Conservation (phyloP, 2,113 vertebrate genomes). For the Thymallus thymallus region DNA sequence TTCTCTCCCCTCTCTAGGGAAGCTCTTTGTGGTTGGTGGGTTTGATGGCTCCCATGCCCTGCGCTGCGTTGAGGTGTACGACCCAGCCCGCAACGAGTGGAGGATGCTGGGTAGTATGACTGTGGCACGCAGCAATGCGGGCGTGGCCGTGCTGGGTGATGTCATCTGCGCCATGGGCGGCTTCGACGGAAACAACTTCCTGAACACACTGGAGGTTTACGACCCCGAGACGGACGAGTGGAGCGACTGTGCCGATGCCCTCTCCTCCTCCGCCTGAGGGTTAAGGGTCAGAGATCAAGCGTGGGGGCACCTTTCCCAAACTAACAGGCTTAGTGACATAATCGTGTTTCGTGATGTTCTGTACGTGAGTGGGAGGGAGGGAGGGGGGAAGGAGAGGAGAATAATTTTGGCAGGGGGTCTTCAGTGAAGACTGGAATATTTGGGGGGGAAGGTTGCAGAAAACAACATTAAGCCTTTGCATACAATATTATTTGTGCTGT, state of each 20-base stretch:
- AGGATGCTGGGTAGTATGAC: constrained; percentile 94
- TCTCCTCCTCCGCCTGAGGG: constrained; percentile 57
- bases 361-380: constrained; percentile 44
- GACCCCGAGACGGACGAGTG: constrained; percentile 85
- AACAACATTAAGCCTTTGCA: constrained; percentile 92
- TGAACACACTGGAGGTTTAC: constrained; percentile 92
- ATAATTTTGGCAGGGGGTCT: constrained; percentile 49
- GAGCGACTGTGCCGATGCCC: constrained; percentile 86
- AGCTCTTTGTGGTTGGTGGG: constrained; percentile 91
- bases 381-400: too few species aligned
- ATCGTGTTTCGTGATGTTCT: constrained; percentile 88
- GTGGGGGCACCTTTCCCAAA: constrained; percentile 68
- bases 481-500: constrained; percentile 83
- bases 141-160: constrained; percentile 82
- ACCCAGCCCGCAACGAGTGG: constrained; percentile 91
- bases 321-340: constrained; percentile 99
- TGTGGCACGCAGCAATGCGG: constrained; percentile 88
- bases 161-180: constrained; percentile 90
- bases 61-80: constrained; percentile 91
- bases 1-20: constrained; percentile 70
- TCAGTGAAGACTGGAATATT: constrained; percentile 71
- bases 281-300: not conserved
- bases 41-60: constrained; percentile 93
- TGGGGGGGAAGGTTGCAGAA: constrained; percentile 72
- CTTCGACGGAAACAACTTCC: constrained; percentile 97